Base-by-base conservation (phyloP, 64 coral and sea anemone genomes). In the Stichodactyla mertensii region DNA sequence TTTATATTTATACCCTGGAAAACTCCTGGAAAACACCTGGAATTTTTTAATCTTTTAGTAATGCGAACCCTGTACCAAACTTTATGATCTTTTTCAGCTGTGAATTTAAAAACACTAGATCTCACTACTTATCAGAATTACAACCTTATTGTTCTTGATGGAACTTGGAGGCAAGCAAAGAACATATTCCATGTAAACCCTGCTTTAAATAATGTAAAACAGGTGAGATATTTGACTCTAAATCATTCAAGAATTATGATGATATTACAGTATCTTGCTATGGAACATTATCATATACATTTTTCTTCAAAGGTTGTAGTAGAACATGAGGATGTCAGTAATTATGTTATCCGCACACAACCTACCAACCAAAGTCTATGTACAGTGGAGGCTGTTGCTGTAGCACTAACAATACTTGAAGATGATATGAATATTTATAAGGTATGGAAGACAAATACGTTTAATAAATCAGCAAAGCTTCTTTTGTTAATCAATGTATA, bases 311-410 rank as follows among this genome's bases (percentile, higher is more conserved):
- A 99, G 97, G 93, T 99, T 0, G 77, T 94, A 55, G 83, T 99
- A 55, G 87, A 93, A 57, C 90, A 99, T 53, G 74, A 95, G 26
- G 64, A 18, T 7, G 92, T 89, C 22, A 99, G 97, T 91, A 88
- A 93, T 80, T 99, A 99, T 84, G 82, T 99, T 23, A 99, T 99
- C 31, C 86, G 97, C 51, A 99, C 97, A 22, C 97, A 99, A 86
- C 97, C 97, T 45, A 99, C 93, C 45, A 99, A 91, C 67, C 90
- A 87, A 52, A 95, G 93, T 55, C 84, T 99, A 1, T 99, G 90
- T 81, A 99, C 97, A 20, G 86, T 92, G 6, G 97, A 99, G 61
- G 97, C 97, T 27, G 88, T 99, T 26, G 97, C 97, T 45, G 67
- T 99, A 19, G 82, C 93, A 13, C 82, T 99, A 51, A 80, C 90